Conservation (phyloP, 2,888 invertebrate species). For the Tetanocera ferruginea region DNA sequence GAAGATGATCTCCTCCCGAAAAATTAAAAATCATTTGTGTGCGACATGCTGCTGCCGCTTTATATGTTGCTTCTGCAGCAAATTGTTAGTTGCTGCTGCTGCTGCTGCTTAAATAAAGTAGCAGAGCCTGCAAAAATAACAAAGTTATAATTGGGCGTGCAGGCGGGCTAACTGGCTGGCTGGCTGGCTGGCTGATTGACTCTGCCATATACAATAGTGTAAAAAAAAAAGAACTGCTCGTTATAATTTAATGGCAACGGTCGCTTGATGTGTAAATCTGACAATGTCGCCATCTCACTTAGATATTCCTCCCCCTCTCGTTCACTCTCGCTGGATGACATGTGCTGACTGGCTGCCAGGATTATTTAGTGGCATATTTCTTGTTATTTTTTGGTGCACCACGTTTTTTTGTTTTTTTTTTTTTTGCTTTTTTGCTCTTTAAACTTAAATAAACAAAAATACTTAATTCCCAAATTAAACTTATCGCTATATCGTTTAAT, state of each 20-base stretch:
- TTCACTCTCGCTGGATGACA: neutral
- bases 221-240: neutral
- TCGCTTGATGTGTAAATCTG: neutral
- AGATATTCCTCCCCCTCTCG: neutral
- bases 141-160: constrained; percentile 29
- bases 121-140: constrained; percentile 23
- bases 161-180: neutral
- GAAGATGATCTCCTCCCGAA: constrained; percentile 13
- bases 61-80: constrained; percentile 1
- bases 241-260: constrained; percentile 10
- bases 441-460: constrained; percentile 48
- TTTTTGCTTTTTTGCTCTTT: neutral
- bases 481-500: constrained; percentile 52
- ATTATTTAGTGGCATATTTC: constrained; percentile 4
- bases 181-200: neutral
- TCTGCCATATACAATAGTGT: neutral
- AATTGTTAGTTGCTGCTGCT: neutral
- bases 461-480: constrained; percentile 47
- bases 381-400: neutral
- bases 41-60: constrained; percentile 9
- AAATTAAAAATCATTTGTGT: constrained; percentile 10
- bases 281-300: constrained; percentile 11
- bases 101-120: constrained; percentile 4
- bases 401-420: neutral
- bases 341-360: neutral